Conservation (phyloP, 1,140 invertebrate genomes). For the Thalassaphorura encarpata region DNA sequence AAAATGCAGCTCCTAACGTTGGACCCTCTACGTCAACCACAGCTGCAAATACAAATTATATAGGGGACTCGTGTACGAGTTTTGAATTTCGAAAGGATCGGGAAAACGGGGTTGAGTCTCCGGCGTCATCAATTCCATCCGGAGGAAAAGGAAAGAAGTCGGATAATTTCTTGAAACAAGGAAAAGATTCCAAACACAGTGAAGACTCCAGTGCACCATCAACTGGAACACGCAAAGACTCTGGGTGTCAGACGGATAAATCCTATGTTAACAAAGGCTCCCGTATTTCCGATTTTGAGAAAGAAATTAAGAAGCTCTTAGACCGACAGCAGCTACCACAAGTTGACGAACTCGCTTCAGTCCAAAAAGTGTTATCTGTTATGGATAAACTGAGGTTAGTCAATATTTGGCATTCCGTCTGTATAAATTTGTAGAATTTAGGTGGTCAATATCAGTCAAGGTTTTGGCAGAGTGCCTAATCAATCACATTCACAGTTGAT, state of each 20-base stretch:
- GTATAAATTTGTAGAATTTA: no score
- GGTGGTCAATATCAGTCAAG: no score
- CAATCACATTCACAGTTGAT: no score
- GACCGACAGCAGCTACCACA: conserved; percentile 52
- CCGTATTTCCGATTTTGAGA: conserved; percentile 49
- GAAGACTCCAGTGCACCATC: conserved; percentile 30
- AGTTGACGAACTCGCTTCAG: conserved; percentile 29
- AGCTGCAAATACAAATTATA: conserved; percentile 33
- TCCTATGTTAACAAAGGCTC: conserved; percentile 39
- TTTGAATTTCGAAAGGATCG: conserved; percentile 46
- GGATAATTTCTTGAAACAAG: not conserved
- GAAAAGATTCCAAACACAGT: conserved; percentile 4
- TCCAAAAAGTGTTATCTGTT: conserved; percentile 35
- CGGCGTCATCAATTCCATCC: not conserved
- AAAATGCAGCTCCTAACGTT: conserved; percentile 9
- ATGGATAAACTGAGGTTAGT: conserved; percentile 31
- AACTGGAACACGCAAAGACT: conserved; percentile 48
- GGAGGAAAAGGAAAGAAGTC: not conserved
- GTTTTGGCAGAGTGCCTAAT: no score
- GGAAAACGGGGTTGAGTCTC: conserved; percentile 31
- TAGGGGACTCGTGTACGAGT: conserved; percentile 51
- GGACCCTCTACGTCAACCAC: not conserved
- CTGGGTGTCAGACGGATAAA: conserved; percentile 50
- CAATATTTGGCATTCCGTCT: no score
- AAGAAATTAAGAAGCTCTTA: conserved; percentile 59